These are phyloP conservation scores for Orchestia grillus DNA, from an alignment of 1,140 invertebrate species.

Conservation along the genomic window DNA sequence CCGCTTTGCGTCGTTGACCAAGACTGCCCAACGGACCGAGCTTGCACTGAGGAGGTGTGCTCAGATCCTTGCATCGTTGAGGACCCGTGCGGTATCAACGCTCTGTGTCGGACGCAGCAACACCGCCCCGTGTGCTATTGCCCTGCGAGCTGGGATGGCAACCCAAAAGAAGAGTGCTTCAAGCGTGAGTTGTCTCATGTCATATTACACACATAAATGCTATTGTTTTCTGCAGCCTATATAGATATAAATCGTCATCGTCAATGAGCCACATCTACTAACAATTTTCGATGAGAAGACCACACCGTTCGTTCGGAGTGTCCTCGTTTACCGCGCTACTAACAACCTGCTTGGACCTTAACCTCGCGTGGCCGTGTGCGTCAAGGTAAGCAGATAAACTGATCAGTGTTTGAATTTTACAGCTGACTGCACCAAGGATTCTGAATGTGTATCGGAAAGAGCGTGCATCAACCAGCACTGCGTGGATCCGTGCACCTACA, in stretches of 20 bases:
- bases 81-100: slow-evolving; percentile 84
- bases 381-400: slow-evolving; percentile 59
- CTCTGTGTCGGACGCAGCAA: slow-evolving; percentile 80
- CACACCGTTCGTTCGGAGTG: neutral
- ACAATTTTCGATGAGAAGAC: neutral
- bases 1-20: slow-evolving; percentile 84
- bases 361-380: slow-evolving; percentile 59
- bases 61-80: slow-evolving; percentile 82
- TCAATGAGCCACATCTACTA: slow-evolving; percentile 32
- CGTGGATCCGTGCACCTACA: slow-evolving; percentile 80
- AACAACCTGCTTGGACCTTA: slow-evolving; percentile 62
- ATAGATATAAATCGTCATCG: neutral
- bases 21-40: slow-evolving; percentile 86
- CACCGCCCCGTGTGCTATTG: slow-evolving; percentile 86
- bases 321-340: slow-evolving; percentile 53
- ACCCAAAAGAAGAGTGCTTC: slow-evolving; percentile 87
- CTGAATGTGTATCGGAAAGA: slow-evolving; percentile 89
- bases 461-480: slow-evolving; percentile 84
- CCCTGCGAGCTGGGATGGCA: slow-evolving; percentile 85
- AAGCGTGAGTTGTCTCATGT: slow-evolving; percentile 79
- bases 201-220: neutral
- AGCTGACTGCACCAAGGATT: slow-evolving; percentile 87
- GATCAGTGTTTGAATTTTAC: slow-evolving; percentile 59
- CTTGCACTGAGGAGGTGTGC: slow-evolving; percentile 84
- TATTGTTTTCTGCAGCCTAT: neutral